Base-by-base conservation (phyloP, 2,797 vertebrate species). In the Novumbra hubbsi region DNA sequence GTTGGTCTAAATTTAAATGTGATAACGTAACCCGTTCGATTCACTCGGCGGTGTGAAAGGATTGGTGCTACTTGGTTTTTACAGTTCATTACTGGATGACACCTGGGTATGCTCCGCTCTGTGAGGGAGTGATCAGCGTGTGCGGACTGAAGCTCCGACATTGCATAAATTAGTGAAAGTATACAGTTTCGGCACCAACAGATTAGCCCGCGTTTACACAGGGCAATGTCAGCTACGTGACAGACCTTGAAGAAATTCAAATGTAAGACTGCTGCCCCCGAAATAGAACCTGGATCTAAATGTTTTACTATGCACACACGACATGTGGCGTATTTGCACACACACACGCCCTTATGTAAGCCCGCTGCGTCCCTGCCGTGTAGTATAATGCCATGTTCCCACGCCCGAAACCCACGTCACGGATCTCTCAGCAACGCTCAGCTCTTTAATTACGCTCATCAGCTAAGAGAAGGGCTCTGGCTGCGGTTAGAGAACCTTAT, bases 371-470 rank as follows among this genome's bases (percentile, higher is more conserved):
- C 78, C 41, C 32, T 72, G 24, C 57, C 55, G 2, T 57, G 55
- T 76, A 84, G 86, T 87, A 78, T 74, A 73, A 80, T 80, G 76
- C 80, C 78, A 52, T 72, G 74, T 86, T 78, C 75, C 84, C 62
- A 71, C 82, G 73, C 88, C 85, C 81, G 76, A 73, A 78, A 81
- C 73, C 75, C 73, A 80, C 79, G 76, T 87, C 88, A 83, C 83
- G 73, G 81, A 86, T 88, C 79, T 82, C 80, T 80, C 74, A 8
- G 41, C 76, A 83, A 77, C 81, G 73, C 82, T 75, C 70, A 79
- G 80, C 80, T 81, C 82, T 92, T 88, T 92, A 93, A 93, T 93
- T 91, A 91, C 82, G 81, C 81, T 86, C 87, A 92, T 93, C 91
- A 91, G 84, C 81, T 41, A 17, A 81, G n/a, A 83, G 83, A 84